These are phyloP conservation scores for Acanthosoma haemorrhoidale DNA, from an alignment of 2,888 invertebrate species.

Conservation along the genomic window DNA sequence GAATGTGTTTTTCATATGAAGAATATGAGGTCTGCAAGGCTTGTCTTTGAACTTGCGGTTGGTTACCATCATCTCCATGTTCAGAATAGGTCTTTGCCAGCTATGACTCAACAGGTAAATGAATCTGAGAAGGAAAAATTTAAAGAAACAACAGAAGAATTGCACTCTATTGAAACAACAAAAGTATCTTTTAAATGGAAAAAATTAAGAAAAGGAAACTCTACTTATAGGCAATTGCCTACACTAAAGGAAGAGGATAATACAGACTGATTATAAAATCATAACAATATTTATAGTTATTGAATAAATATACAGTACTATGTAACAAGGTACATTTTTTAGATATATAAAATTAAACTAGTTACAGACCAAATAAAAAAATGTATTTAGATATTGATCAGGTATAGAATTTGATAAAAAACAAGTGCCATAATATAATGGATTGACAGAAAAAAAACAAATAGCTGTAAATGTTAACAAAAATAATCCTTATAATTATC, in stretches of 20 bases:
- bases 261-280: neutral
- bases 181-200: neutral
- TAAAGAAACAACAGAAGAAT: constrained; percentile 35
- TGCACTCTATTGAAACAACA: constrained; percentile 8
- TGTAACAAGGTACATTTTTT: too few relatives aligned
- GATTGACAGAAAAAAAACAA: too few relatives aligned
- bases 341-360: too few relatives aligned
- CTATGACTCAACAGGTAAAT: constrained; percentile 7
- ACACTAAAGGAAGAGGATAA: constrained; percentile 16
- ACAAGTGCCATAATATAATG: too few relatives aligned
- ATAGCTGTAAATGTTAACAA: too few relatives aligned
- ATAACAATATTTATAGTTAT: too few relatives aligned
- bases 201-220: neutral
- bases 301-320: too few relatives aligned
- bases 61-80: constrained; percentile 37
- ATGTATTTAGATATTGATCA: too few relatives aligned
- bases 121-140: constrained; percentile 26
- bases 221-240: neutral
- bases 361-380: too few relatives aligned
- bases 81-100: constrained; percentile 14
- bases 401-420: too few relatives aligned
- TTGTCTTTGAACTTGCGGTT: constrained; percentile 35
- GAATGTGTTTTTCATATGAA: constrained; percentile 34
- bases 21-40: constrained; percentile 30
- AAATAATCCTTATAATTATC: too few relatives aligned